These are phyloP conservation scores for Phengaris arion DNA, from an alignment of 2,888 invertebrate species.

Conservation along the genomic window DNA sequence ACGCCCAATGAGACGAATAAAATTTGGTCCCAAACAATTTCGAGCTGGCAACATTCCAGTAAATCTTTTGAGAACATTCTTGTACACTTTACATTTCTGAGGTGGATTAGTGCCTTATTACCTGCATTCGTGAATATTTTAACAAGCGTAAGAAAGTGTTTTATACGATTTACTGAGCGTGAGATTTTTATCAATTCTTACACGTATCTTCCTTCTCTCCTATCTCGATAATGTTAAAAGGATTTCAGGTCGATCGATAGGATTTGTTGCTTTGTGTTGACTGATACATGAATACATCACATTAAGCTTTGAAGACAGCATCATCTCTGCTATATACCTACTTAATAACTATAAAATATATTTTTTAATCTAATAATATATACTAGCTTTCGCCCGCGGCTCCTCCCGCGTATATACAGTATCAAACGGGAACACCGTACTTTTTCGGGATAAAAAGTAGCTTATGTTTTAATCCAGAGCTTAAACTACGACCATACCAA, in stretches of 20 bases:
- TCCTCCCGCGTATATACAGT: too few species aligned
- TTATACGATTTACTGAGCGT: neutral
- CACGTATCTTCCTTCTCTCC: neutral
- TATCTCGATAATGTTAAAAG: neutral
- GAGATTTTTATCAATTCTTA: neutral
- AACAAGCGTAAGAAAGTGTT: neutral
- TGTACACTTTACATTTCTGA: neutral
- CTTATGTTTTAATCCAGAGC: too few species aligned
- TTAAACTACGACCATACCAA: too few species aligned
- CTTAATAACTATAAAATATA: too few species aligned
- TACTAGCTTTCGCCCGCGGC: too few species aligned
- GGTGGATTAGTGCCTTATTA: neutral
- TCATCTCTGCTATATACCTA: neutral
- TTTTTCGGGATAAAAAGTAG: too few species aligned
- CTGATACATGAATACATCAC: neutral
- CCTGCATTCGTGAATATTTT: neutral
- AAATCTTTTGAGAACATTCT: neutral
- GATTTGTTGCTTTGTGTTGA: neutral
- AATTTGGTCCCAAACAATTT: neutral
- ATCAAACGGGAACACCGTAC: too few species aligned
- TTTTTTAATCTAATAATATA: too few species aligned
- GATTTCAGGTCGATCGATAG: neutral
- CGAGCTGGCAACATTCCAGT: constrained; percentile 12
- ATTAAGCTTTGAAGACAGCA: neutral
- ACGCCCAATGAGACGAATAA: neutral